A percentile compares a stretch with the other conserved stretches of the same genome.
These are phyloP conservation scores for Entomobrya multifasciata DNA, from an alignment of 2,888 invertebrate genomes.

Conservation along the genomic window DNA sequence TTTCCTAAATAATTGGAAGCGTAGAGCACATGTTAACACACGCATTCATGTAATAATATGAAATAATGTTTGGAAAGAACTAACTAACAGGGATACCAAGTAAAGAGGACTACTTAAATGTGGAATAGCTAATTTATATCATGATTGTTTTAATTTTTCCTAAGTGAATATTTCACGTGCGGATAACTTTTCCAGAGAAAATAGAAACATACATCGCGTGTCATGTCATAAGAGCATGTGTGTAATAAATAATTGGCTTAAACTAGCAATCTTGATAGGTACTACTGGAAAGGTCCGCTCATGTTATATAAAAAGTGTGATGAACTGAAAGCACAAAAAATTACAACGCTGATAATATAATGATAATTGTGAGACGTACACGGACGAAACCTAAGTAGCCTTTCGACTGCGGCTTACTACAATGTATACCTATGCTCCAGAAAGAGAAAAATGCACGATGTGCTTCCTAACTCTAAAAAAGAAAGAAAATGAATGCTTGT, in stretches of 20 bases:
- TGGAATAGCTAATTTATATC: too few species aligned
- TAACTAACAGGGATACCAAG: too few species aligned
- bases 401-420: not conserved
- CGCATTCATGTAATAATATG: too few species aligned
- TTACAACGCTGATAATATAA: too few species aligned
- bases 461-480: too few species aligned
- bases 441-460: too few species aligned
- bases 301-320: not conserved
- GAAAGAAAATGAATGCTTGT: not conserved
- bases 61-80: too few species aligned
- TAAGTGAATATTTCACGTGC: not conserved
- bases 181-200: not conserved
- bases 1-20: too few species aligned
- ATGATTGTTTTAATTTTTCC: constrained; percentile 32
- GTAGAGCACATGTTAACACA: too few species aligned
- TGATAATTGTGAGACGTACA: too few species aligned
- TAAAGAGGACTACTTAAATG: too few species aligned
- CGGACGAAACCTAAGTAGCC: not conserved
- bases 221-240: constrained; percentile 32
- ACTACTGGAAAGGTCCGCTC: not conserved
- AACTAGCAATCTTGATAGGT: constrained; percentile 58
- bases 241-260: constrained; percentile 65
- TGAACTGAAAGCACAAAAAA: constrained; percentile 1
- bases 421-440: too few species aligned
- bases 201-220: constrained; percentile 53